A percentile compares a stretch with the other conserved stretches of the same genome.
Conservation (phyloP, 2,797 vertebrate species). For the Sparidentex hasta region DNA sequence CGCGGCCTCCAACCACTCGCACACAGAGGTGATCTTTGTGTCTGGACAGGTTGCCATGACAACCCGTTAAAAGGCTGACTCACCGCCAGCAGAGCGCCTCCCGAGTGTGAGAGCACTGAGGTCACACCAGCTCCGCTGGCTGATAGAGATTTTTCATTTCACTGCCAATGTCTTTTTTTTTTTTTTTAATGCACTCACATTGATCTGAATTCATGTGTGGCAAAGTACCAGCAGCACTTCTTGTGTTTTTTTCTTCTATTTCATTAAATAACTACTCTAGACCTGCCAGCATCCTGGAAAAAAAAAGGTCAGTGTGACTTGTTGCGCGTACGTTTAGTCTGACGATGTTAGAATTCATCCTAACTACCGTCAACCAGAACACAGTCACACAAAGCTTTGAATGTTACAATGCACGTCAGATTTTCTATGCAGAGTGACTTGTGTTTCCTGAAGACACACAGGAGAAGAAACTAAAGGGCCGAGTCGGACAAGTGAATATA, state of each 20-base stretch:
- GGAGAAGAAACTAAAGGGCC: neutral
- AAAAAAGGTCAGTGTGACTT: constrained; percentile 3
- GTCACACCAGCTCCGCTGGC: constrained; percentile 55
- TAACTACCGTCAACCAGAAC: neutral
- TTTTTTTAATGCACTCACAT: constrained; percentile 10
- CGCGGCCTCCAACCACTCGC: constrained; percentile 60
- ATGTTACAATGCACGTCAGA: neutral
- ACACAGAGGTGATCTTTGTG: constrained; percentile 77
- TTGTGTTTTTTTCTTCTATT: constrained; percentile 1
- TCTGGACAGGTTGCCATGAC: constrained; percentile 65
- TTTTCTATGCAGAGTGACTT: neutral
- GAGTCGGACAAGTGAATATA: neutral
- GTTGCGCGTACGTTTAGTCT: neutral
- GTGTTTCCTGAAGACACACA: neutral
- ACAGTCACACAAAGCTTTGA: neutral
- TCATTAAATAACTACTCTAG: neutral
- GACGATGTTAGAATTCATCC: neutral
- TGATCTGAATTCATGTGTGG: constrained; percentile 1
- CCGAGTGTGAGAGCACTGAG: constrained; percentile 51
- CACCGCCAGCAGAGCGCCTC: constrained; percentile 60
- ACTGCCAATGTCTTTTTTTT: constrained; percentile 22
- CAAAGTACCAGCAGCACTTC: constrained; percentile 1
- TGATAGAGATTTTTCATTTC: constrained; percentile 62
- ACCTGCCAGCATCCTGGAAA: neutral
- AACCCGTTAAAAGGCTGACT: constrained; percentile 76